These are phyloP conservation scores for Protonibea diacanthus DNA, from an alignment of 2,797 vertebrate species.

Conservation along the genomic window DNA sequence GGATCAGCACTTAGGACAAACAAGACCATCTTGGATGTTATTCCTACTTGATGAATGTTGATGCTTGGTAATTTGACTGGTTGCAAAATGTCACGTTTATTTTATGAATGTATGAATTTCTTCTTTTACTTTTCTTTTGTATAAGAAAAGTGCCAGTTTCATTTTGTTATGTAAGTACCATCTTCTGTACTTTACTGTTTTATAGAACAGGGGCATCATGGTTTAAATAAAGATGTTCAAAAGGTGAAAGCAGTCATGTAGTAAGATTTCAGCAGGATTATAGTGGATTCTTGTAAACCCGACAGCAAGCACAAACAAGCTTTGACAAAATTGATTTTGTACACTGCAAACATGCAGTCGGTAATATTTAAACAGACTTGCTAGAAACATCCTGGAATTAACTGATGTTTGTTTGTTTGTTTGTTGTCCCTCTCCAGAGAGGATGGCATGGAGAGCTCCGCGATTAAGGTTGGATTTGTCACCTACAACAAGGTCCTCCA, in stretches of 20 bases:
- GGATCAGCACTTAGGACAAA: constrained; percentile 1
- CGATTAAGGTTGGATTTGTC: constrained; percentile 93
- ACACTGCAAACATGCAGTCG: not conserved
- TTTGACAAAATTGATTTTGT: not conserved
- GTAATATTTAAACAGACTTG: not conserved
- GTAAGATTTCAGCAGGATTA: not conserved
- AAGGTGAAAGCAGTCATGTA: not conserved
- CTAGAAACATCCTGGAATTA: not conserved
- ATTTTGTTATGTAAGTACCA: not conserved
- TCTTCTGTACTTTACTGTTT: constrained; percentile 2
- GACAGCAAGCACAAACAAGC: not conserved
- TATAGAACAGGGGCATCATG: not conserved
- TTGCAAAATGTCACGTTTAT: constrained; percentile 14
- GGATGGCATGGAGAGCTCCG: constrained; percentile 88
- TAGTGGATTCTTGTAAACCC: constrained; percentile 1
- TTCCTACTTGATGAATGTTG: constrained; percentile 27
- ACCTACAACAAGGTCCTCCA: constrained; percentile 98
- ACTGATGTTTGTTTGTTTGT: not conserved
- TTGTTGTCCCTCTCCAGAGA: constrained; percentile 83
- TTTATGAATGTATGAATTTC: constrained; percentile 8
- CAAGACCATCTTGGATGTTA: constrained; percentile 21
- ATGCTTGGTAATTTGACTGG: constrained; percentile 1
- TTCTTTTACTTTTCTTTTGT: not conserved
- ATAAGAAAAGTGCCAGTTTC: constrained; percentile 10
- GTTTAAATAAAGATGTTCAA: constrained; percentile 27